These are phyloP conservation scores for Tetrax tetrax DNA, from an alignment of 2,113 vertebrate species.

Conservation along the genomic window DNA sequence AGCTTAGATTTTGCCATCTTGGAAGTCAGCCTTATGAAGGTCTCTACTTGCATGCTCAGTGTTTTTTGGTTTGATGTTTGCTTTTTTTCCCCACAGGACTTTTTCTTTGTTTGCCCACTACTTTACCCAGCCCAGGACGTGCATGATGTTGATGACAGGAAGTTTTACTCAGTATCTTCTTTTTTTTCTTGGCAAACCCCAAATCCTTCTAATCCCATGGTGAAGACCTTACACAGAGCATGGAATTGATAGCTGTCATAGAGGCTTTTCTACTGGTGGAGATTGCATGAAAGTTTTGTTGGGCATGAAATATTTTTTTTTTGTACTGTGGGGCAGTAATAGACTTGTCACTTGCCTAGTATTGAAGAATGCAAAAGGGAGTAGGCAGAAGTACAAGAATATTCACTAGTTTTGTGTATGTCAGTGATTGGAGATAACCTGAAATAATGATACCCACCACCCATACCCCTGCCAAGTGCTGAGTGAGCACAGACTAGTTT, in stretches of 20 bases:
- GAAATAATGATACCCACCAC: neutral
- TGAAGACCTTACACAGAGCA: neutral
- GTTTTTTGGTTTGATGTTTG: neutral
- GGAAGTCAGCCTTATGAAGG: neutral
- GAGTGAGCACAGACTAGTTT: neutral
- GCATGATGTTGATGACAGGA: neutral
- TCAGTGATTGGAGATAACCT: neutral
- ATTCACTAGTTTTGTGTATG: neutral
- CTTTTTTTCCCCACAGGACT: neutral
- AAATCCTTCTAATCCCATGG: neutral
- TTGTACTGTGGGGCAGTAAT: neutral
- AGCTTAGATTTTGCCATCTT: neutral
- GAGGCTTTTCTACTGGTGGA: neutral
- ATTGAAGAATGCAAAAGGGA: neutral
- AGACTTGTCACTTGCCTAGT: neutral
- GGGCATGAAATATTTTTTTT: neutral
- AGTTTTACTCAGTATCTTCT: neutral
- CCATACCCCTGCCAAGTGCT: neutral
- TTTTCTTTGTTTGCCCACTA: neutral
- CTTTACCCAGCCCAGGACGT: neutral
- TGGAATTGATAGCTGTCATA: neutral
- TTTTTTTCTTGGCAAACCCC: neutral
- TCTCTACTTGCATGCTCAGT: neutral
- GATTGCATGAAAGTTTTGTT: neutral
- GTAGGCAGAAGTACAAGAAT: neutral